Evolutionary conservation across 2,113 vertebrate species (phyloP), one percentile per base, ranked within the genome.

Genomic region (Catagonus wagneri): DNA sequence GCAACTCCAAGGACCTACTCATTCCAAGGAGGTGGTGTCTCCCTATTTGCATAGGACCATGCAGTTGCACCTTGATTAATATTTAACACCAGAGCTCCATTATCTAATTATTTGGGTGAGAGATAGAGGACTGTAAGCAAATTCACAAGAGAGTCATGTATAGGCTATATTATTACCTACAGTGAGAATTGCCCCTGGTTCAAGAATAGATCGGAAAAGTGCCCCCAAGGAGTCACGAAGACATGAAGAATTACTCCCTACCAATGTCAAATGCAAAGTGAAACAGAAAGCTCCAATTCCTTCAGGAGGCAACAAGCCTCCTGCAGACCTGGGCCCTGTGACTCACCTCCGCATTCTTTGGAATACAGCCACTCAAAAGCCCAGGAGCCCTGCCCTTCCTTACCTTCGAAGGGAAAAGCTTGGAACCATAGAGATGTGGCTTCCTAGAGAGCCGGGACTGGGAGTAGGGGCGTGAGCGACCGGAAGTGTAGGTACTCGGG

Each of bases 331-430:
- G n/a, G 23, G 16, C 29, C 39, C 2, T 19, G 22, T 56, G 29
- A 29, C 32, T 34, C 65, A 34, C n/a, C 32, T 19, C 32, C 6
- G 36, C 83, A 72, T 8, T 32, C 32, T 66, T 50, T 14, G 44
- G 44, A 50, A 32, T 2, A 14, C 76, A 44, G 13, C 34, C 0
- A 17, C 20, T 1, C 20, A 15, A 4, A 19, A 0, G 2, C n/a
- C 17, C 8, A 0, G 6, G 13, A 58, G n/a, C 78, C 19, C 23
- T 0, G 6, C 34, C 1, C 0, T 34, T 3, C 12, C 11, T 2
- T 0, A 0, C 29, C 8, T 1, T 13, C 58, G 9, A 32, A 0
- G 0, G 36, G 29, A 6, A 13, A 36, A 58, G 12, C 85, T 0
- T 9, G 23, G 44, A 71, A 92, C 8, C 80, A 96, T 76, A 72